Conservation (phyloP, 2,888 invertebrate genomes). For the Nemotelus pantherinus region DNA sequence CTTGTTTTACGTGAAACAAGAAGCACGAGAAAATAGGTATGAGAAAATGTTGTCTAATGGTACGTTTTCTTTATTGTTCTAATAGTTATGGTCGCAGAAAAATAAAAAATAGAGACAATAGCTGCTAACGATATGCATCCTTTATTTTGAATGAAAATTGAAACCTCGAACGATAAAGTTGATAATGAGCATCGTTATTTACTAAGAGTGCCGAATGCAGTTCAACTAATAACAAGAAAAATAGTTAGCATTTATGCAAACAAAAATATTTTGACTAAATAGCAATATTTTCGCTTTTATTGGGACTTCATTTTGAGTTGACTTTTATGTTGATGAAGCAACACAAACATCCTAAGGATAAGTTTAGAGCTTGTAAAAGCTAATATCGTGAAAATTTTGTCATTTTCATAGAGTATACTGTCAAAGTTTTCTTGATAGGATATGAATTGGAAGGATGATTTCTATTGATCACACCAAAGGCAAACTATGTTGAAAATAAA, state of each 20-base stretch:
- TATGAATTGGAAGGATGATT: no score
- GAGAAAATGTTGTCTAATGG: conserved; percentile 13
- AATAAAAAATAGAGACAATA: conserved; percentile 8
- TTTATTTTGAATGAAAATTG: conserved; percentile 4
- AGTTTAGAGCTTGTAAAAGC: no score
- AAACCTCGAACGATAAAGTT: conserved; percentile 10
- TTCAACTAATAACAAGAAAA: not conserved
- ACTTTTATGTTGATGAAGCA: no score
- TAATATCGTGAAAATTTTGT: no score
- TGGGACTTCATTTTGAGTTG: no score
- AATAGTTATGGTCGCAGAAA: not conserved
- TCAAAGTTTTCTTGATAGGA: no score
- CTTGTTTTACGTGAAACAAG: not conserved
- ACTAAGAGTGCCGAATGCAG: not conserved
- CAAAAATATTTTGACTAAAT: no score
- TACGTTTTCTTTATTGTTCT: conserved; percentile 15
- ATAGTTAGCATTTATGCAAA: not conserved
- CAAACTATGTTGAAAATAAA: no score
- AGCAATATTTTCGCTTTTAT: no score
- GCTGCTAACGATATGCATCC: conserved; percentile 24
- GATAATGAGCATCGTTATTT: not conserved
- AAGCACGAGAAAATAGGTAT: not conserved
- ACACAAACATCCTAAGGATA: no score
- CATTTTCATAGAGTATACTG: no score
- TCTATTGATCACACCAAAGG: no score